phyloP scores from a whole-genome alignment of 2,888 invertebrate genomes.

The Papilio elwesi region DNA sequence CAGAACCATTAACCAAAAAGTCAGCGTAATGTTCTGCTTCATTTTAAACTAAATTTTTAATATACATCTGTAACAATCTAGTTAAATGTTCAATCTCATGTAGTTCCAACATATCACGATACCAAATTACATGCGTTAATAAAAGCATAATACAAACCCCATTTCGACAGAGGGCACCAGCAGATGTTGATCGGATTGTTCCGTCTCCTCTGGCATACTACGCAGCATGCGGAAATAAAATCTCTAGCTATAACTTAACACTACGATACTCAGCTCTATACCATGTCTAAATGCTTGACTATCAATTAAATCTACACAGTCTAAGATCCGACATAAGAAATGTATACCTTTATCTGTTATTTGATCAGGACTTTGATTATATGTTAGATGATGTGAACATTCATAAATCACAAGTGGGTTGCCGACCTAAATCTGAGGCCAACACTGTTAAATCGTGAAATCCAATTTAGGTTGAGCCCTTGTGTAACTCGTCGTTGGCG shows the following conservation, averaged over 20 bases:
- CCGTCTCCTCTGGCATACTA: constrained; percentile 69
- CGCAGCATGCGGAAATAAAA: constrained; percentile 81
- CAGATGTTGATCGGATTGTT: constrained; percentile 69
- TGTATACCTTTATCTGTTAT: too few species aligned
- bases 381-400: too few species aligned
- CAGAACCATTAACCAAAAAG: neutral
- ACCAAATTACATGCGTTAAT: neutral
- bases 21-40: neutral
- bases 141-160: constrained; percentile 70
- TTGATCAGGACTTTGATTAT: too few species aligned
- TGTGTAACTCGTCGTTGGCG: too few species aligned
- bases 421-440: too few species aligned
- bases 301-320: constrained; percentile 19
- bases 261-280: constrained; percentile 44
- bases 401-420: too few species aligned
- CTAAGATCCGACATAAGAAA: too few species aligned
- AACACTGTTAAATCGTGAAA: too few species aligned
- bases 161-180: constrained; percentile 71
- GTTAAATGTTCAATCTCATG: neutral
- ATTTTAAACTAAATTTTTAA: neutral
- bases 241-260: constrained; percentile 65
- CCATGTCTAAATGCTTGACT: neutral
- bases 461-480: too few species aligned
- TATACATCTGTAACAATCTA: neutral
- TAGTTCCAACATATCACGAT: neutral